Evolutionary conservation across 2,113 vertebrate species (phyloP).

Genomic region (Bombycilla garrulus): DNA sequence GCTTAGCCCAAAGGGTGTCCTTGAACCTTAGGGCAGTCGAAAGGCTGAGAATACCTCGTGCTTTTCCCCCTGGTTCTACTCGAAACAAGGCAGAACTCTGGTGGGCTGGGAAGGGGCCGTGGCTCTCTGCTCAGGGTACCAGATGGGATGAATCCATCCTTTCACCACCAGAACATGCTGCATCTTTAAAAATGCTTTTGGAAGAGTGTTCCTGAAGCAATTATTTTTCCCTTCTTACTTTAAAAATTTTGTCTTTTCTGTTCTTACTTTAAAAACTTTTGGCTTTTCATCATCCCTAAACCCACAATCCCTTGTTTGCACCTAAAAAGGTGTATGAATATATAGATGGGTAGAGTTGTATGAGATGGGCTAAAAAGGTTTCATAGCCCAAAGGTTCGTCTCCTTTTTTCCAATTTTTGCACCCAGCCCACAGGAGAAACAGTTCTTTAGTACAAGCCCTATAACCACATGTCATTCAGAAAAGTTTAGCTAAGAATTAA

Average conservation of each 20-base stretch:
- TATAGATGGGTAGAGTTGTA: background rate
- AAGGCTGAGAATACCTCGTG: rapidly evolving
- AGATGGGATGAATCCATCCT: background rate
- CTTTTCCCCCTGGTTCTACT: background rate
- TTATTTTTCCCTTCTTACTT: background rate
- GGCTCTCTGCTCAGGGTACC: background rate
- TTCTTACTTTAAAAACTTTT: background rate
- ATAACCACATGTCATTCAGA: slow-evolving; percentile 35
- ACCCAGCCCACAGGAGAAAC: background rate
- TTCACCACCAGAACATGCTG: background rate
- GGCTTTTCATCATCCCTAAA: background rate
- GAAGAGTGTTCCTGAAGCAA: background rate
- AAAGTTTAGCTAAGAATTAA: slow-evolving; percentile 58
- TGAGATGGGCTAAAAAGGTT: background rate
- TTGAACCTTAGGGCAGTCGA: background rate
- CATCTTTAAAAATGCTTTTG: background rate
- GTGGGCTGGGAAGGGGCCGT: background rate
- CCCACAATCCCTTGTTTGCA: background rate
- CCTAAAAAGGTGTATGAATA: background rate
- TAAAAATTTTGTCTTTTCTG: background rate
- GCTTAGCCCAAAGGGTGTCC: background rate
- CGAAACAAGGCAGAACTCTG: rapidly evolving
- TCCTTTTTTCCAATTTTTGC: background rate
- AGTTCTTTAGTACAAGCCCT: background rate
- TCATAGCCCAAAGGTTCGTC: background rate